phyloP scores from a whole-genome alignment of 2,113 vertebrate genomes.

The Todiramphus chloris region DNA sequence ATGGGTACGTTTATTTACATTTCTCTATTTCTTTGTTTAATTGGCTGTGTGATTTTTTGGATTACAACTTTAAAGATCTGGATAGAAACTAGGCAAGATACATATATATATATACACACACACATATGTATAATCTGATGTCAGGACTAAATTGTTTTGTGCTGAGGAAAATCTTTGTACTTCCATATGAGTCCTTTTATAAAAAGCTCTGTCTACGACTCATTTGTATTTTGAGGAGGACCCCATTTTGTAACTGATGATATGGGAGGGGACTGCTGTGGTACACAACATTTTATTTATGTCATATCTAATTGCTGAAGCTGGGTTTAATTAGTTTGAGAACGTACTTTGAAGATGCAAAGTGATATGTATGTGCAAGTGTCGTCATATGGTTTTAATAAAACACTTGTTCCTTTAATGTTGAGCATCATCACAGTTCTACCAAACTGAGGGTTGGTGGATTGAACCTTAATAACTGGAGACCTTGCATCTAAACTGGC shows the following conservation, averaged over 20 bases:
- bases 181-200: background rate
- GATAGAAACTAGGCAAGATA: background rate
- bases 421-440: background rate
- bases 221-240: slow-evolving; percentile 41
- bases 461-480: background rate
- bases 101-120: fast-evolving
- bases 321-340: slow-evolving; percentile 44
- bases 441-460: background rate
- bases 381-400: slow-evolving; percentile 40
- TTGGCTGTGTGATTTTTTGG: background rate
- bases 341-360: slow-evolving; percentile 29
- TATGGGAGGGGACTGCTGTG: slow-evolving; percentile 31
- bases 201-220: background rate
- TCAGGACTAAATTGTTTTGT: background rate
- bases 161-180: background rate
- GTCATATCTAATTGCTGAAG: slow-evolving; percentile 45
- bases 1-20: slow-evolving; percentile 8
- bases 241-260: slow-evolving; percentile 22
- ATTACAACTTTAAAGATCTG: background rate
- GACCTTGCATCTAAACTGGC: background rate
- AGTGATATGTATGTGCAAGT: slow-evolving; percentile 2
- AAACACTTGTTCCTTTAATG: slow-evolving; percentile 12
- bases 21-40: background rate
- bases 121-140: background rate
- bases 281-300: background rate